These are phyloP conservation scores for Zeuzera pyrina DNA, from an alignment of 2,888 invertebrate genomes.

Conservation along the genomic window DNA sequence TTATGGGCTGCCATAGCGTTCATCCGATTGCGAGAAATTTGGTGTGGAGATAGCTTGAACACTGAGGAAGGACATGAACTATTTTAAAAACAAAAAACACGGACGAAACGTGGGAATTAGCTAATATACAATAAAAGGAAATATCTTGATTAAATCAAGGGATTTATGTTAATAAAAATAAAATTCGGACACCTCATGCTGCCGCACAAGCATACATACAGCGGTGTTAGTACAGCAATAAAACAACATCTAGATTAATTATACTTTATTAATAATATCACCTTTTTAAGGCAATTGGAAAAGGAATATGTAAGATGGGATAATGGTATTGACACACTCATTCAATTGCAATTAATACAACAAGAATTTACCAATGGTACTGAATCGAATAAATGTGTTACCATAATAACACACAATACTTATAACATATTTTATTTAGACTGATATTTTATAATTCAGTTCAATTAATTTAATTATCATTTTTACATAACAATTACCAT, in stretches of 20 bases:
- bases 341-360: too few species aligned
- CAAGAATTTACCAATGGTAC: too few species aligned
- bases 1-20: too few species aligned
- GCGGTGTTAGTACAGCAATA: slow-evolving; percentile 42
- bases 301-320: slow-evolving; percentile 23
- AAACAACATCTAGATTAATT: slow-evolving; percentile 43
- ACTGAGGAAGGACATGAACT: too few species aligned
- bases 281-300: slow-evolving; percentile 16
- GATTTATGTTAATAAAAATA: slow-evolving; percentile 13
- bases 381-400: too few species aligned
- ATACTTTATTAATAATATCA: slow-evolving; percentile 40
- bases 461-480: slow-evolving; percentile 21
- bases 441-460: slow-evolving; percentile 16
- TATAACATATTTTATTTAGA: slow-evolving; percentile 34
- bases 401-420: slow-evolving; percentile 1
- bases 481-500: slow-evolving; percentile 19
- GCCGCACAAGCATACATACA: slow-evolving; percentile 31
- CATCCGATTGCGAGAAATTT: too few species aligned
- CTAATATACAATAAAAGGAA: too few species aligned
- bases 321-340: too few species aligned
- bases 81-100: too few species aligned
- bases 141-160: too few species aligned
- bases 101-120: too few species aligned
- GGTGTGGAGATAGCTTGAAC: too few species aligned
- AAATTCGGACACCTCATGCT: slow-evolving; percentile 20